phyloP scores from a whole-genome alignment of 2,113 vertebrate genomes.

The Rhagologus leucostigma region DNA sequence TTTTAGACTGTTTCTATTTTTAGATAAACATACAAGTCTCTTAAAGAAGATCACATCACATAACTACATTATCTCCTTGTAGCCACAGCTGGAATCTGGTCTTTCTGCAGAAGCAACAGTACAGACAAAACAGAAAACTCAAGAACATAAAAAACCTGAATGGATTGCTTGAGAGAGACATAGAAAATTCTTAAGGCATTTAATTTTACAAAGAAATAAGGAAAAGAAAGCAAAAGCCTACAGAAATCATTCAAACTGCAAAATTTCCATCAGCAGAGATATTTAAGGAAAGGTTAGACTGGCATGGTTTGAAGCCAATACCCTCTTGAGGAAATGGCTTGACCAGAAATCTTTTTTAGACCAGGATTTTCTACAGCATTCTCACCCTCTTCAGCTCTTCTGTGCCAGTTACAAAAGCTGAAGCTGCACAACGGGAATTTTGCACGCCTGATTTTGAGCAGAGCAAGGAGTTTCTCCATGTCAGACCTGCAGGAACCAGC shows the following conservation, averaged over 20 bases:
- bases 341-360: background rate
- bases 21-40: background rate
- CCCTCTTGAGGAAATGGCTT: background rate
- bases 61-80: background rate
- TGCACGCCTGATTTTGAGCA: fast-evolving
- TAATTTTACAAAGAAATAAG: background rate
- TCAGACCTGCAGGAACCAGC: background rate
- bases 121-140: background rate
- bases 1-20: background rate
- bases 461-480: background rate
- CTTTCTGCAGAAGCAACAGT: background rate
- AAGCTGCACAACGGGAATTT: background rate
- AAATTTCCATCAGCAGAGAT: background rate
- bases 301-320: background rate
- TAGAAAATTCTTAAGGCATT: background rate
- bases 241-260: background rate
- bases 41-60: background rate
- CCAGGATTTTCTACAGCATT: background rate
- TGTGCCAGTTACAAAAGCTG: background rate
- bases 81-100: background rate
- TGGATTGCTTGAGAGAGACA: background rate
- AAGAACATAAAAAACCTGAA: background rate
- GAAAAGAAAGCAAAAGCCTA: background rate
- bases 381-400: background rate
- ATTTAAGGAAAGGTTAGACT: background rate